Conservation (phyloP, 2,888 invertebrate genomes). For the Aradus depressus region DNA sequence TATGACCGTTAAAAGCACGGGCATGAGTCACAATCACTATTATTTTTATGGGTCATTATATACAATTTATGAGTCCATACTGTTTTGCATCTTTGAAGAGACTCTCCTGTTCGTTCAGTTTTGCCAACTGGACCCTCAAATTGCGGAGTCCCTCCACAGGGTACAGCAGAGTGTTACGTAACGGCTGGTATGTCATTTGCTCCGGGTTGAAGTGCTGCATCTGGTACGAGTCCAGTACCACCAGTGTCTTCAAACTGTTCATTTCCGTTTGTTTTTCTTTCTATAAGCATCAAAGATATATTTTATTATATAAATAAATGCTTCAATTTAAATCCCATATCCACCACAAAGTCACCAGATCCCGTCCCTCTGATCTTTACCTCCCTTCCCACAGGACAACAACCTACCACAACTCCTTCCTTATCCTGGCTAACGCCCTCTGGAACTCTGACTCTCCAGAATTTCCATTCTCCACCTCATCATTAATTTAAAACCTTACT, state of each 20-base stretch:
- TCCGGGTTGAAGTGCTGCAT: slow-evolving; percentile 42
- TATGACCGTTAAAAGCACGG: too few species aligned
- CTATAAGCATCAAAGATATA: slow-evolving; percentile 38
- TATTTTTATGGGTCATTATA: slow-evolving; percentile 4
- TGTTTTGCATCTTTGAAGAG: slow-evolving; percentile 17
- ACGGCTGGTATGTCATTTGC: not conserved
- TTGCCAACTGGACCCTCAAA: too few species aligned
- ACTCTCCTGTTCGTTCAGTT: slow-evolving; percentile 1
- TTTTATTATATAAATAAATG: not conserved
- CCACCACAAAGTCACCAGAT: too few species aligned
- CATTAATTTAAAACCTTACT: too few species aligned
- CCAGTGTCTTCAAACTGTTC: slow-evolving; percentile 61
- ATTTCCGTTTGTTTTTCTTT: slow-evolving; percentile 61
- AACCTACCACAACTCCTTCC: too few species aligned
- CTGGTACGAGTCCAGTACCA: slow-evolving; percentile 58
- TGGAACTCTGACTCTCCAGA: too few species aligned
- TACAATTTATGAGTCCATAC: slow-evolving; percentile 28
- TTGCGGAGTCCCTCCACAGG: slow-evolving; percentile 3
- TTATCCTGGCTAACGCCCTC: too few species aligned
- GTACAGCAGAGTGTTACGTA: slow-evolving; percentile 7
- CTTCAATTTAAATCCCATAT: too few species aligned
- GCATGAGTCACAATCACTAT: too few species aligned
- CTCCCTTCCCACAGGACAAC: too few species aligned
- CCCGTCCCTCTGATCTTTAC: too few species aligned
- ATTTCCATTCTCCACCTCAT: too few species aligned